Base-by-base conservation (phyloP, 2,113 vertebrate genomes). In the Daphoenositta chrysoptera region DNA sequence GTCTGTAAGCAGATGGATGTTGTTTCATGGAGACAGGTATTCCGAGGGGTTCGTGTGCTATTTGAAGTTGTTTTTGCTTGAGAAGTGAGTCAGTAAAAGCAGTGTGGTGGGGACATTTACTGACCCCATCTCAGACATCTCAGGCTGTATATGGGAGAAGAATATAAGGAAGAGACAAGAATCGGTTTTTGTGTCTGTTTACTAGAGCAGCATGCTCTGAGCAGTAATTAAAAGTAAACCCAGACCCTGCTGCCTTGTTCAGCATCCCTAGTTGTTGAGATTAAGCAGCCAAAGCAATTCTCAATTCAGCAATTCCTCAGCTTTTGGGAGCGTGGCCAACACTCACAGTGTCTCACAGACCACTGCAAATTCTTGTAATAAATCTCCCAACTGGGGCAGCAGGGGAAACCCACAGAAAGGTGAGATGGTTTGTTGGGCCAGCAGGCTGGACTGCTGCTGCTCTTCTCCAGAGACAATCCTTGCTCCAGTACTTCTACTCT, bases 281-380 rank as follows among this genome's bases (percentile, higher is more conserved):
- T 90, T 51, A 88, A 88, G 95, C 93, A 71, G 94, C 94, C 83
- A 95, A 75, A 92, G 86, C 90, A 94, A 86, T 94, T 90, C 95
- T 95, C 95, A 90, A 6, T 93, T 97, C 95, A 96, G 95, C 95
- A 88, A 81, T 97, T 95, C 83, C 95, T 97, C 90, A 81, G 86
- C 68, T 92, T 95, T 94, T 50, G 92, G 96, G 95, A 94, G 71
- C 0, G 0, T 90, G 90, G 96, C 94, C 96, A 96, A 95, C 83
- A 93, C 95, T 97, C 90, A 85, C 94, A 94, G 91, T 47, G 83
- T 92, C 95, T 95, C 90, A 83, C 83, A 80, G 95, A 89, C 85
- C 83, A 65, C 80, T 95, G 95, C 94, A 86, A 86, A 80, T 92
- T 95, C 92, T 86, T 83, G 86, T 83, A 61, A 88, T 96, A 90